Conservation (phyloP, 2,888 invertebrate species). For the Synanthedon tipuliformis region DNA sequence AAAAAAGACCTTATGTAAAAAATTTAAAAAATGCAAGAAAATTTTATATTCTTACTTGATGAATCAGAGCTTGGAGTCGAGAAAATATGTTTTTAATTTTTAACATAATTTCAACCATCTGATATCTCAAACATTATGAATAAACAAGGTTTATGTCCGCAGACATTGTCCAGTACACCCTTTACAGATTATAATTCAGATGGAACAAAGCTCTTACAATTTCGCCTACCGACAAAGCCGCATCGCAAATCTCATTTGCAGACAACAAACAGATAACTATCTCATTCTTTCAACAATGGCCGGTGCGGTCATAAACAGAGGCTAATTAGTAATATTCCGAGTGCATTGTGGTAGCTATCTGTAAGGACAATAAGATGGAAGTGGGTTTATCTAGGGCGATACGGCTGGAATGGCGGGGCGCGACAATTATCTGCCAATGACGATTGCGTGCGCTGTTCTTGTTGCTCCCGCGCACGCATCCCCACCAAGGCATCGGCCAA, state of each 20-base stretch:
- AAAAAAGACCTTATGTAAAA: no score
- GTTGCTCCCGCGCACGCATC: constrained; percentile 13
- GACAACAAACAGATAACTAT: constrained; percentile 65
- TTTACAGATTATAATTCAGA: constrained; percentile 42
- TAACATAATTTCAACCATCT: background rate
- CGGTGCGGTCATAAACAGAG: constrained; percentile 61
- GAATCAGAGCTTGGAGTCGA: no score
- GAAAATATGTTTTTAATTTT: no score
- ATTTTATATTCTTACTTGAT: no score
- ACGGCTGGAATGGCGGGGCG: constrained; percentile 39
- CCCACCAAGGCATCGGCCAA: constrained; percentile 4
- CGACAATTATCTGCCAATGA: constrained; percentile 65
- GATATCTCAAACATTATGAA: constrained; percentile 9
- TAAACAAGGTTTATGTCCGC: constrained; percentile 25
- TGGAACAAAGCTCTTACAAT: constrained; percentile 60
- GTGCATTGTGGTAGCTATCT: constrained; percentile 62
- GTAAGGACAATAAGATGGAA: constrained; percentile 62
- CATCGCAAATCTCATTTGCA: constrained; percentile 67
- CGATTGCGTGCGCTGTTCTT: constrained; percentile 28
- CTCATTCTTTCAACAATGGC: constrained; percentile 68
- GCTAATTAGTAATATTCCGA: constrained; percentile 70
- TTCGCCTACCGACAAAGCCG: constrained; percentile 60
- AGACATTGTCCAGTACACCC: constrained; percentile 23
- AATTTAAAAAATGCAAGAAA: no score
- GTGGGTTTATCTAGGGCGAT: constrained; percentile 64